phyloP scores from a whole-genome alignment of 92 coral and sea anemone species.

The Diadumene lineata region DNA sequence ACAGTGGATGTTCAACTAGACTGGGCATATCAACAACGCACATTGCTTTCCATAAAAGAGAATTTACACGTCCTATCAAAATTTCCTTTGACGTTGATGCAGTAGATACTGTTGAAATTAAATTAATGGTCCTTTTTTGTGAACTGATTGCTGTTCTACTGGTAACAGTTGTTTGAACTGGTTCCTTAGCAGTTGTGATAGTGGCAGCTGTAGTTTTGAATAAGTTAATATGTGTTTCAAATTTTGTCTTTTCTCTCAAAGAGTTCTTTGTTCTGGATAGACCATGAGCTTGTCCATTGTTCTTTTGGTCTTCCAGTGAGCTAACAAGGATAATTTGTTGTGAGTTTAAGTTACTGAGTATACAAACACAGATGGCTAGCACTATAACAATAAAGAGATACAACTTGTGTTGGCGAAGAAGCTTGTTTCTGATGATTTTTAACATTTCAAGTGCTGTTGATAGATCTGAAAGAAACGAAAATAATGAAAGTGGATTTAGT shows the following conservation, averaged over 20 bases:
- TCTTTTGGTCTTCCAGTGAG: background rate
- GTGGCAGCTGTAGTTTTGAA: background rate
- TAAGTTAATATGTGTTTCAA: background rate
- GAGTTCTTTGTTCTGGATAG: background rate
- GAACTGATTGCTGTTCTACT: background rate
- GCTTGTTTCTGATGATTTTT: background rate
- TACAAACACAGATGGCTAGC: background rate
- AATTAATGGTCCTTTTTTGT: no score
- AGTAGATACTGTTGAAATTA: background rate
- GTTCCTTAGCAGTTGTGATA: background rate
- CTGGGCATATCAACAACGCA: slow-evolving; percentile 72
- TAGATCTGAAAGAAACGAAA: background rate
- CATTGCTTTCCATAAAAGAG: slow-evolving; percentile 64
- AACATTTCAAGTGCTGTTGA: background rate
- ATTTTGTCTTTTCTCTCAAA: background rate
- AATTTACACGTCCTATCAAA: slow-evolving; percentile 42
- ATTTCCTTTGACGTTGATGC: background rate
- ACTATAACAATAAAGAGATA: background rate
- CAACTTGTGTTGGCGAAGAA: background rate
- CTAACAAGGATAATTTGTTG: background rate
- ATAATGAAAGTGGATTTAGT: no score
- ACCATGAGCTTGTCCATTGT: background rate
- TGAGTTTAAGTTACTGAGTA: slow-evolving; percentile 1
- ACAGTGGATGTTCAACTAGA: slow-evolving; percentile 71
- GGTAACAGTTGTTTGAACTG: background rate